Evolutionary conservation across 2,888 invertebrate genomes (phyloP).

Genomic region (Dorcus parallelipipedus): DNA sequence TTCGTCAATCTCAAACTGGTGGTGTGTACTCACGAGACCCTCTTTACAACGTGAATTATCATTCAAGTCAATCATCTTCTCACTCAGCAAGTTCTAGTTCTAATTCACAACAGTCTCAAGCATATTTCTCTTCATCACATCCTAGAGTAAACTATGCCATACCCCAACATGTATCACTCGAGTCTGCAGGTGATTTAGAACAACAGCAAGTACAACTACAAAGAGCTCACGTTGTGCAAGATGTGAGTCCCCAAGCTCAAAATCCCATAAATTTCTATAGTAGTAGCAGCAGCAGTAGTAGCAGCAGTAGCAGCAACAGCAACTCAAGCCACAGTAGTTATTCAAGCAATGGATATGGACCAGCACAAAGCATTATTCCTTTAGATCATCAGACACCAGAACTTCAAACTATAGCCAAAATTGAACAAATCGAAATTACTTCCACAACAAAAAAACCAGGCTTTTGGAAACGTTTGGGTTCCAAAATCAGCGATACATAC

Average conservation of each 20-base stretch:
- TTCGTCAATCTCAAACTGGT: background rate
- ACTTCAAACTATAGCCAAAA: background rate
- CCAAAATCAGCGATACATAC: conserved; percentile 23
- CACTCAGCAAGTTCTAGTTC: background rate
- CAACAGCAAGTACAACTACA: conserved; percentile 12
- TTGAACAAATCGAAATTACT: conserved; percentile 5
- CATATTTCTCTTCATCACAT: background rate
- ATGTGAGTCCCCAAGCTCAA: conserved; percentile 21
- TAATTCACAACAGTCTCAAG: background rate
- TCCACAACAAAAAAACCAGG: conserved; percentile 46
- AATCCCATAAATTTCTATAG: background rate
- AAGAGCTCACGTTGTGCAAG: conserved; percentile 19
- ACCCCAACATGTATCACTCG: background rate
- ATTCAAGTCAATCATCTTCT: background rate
- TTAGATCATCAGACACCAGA: too few relatives aligned
- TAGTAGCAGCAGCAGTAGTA: conserved; percentile 14
- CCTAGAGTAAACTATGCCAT: background rate
- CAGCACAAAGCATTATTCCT: too few relatives aligned
- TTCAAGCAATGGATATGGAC: too few relatives aligned
- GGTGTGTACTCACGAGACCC: too few relatives aligned
- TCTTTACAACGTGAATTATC: conserved; percentile 18
- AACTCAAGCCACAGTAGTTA: conserved; percentile 17
- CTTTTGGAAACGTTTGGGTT: conserved; percentile 51
- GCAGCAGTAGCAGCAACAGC: conserved; percentile 24
- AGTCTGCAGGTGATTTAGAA: conserved; percentile 17